Base-by-base conservation (phyloP, 1,140 invertebrate species). In the Steinernema khuongi region DNA sequence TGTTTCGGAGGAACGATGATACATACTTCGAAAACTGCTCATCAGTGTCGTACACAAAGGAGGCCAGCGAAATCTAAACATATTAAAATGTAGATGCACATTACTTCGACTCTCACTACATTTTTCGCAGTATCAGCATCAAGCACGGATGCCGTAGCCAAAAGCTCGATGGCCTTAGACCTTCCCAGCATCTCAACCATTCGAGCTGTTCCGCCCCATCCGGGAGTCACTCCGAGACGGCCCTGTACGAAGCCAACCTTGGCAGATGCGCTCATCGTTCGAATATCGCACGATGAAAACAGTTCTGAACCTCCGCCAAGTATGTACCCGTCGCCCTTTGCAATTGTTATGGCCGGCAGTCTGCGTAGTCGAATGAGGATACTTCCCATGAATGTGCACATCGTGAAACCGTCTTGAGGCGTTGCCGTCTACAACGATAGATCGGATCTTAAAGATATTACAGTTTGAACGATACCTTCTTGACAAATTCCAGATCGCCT, bases 401-500 rank as follows among this genome's bases (percentile, higher is more conserved):
- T 70, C 41, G 31, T 72, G 28, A 17, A 67, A 17, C 43, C 71
- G 26, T 72, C 71, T 30, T 72, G 30, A 31, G 71, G 43, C n/a
- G 43, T 72, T 1, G 71, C 31, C 26, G 66, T 72, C 71, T 72
- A 66, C 22, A 72, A 31, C 17, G n/a, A 11, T 18, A 68, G 4
- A 14, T 68, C 67, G 28, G 28, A 11, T 22, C 29, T 29, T 30
- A 4, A 30, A 7, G 4, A 30, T 29, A 17, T 31, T 1, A 31
- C 22, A 68, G 7, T 14, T 33, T 67, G 60, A 31, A 31, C 66
- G 19, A 68, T 60, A 72, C 71, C 71, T 50, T 67, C 66, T 33
- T 43, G n/a, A 72, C 60, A 72, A 72, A 72, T n/a, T 67, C 60
- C 28, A 72, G 66, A 72, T 72, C 71, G 22, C 71, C 71, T n/a